phyloP scores from a whole-genome alignment of 2,888 invertebrate species.

The Magallana nippona region DNA sequence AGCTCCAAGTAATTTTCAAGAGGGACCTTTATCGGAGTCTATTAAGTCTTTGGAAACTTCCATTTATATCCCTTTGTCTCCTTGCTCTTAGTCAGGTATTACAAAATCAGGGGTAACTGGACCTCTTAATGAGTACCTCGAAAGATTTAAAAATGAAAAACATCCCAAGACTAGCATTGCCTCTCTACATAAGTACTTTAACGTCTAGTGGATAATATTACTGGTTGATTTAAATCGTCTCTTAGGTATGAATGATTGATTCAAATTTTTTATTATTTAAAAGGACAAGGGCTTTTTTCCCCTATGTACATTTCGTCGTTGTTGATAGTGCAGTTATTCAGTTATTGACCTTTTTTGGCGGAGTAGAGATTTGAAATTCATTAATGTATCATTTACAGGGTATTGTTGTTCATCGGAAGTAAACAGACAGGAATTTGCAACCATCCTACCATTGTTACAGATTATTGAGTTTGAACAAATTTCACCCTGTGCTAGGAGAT shows the following conservation, averaged over 20 bases:
- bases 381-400: slow-evolving; percentile 21
- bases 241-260: not conserved
- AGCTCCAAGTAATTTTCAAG: slow-evolving; percentile 26
- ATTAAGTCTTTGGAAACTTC: not conserved
- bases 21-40: not conserved
- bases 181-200: not conserved
- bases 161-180: not conserved
- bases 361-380: slow-evolving; percentile 4
- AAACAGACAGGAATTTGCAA: not conserved
- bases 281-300: slow-evolving; percentile 16
- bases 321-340: slow-evolving; percentile 2
- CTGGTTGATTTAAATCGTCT: slow-evolving; percentile 7
- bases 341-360: not conserved
- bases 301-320: not conserved
- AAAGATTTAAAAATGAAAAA: not conserved
- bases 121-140: not conserved
- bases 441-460: too few relatives aligned
- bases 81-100: not conserved
- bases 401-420: not conserved
- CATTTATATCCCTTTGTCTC: not conserved
- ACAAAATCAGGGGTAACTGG: not conserved
- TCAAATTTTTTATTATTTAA: slow-evolving; percentile 23
- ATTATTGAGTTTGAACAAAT: too few relatives aligned
- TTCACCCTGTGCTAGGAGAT: too few relatives aligned
- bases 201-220: not conserved